phyloP scores from a whole-genome alignment of 2,797 vertebrate species.

The Corythornis leucogaster region DNA sequence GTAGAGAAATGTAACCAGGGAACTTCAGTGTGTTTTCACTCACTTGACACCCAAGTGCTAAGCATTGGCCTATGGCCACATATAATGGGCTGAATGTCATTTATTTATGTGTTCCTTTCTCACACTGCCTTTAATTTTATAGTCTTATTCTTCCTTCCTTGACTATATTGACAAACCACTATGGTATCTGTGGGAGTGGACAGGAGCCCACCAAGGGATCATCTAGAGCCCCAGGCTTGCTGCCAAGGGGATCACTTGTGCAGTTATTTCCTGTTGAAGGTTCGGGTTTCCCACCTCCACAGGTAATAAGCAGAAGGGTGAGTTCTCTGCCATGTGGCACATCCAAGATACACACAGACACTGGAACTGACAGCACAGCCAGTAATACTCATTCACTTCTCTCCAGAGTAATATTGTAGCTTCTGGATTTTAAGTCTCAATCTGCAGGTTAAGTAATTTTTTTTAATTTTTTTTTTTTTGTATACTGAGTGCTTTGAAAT shows the following conservation, averaged over 20 bases:
- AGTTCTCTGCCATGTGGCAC: not conserved
- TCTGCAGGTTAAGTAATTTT: not conserved
- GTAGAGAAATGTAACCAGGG: not conserved
- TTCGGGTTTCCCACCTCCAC: conserved; percentile 1
- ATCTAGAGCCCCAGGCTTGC: not conserved
- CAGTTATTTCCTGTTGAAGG: conserved; percentile 5
- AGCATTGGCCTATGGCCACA: not conserved
- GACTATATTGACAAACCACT: conserved; percentile 15
- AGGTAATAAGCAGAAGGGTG: conserved; percentile 4
- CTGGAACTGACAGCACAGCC: not conserved
- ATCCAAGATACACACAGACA: conserved; percentile 8
- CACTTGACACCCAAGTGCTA: not conserved
- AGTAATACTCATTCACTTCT: not conserved
- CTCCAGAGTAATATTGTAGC: not conserved
- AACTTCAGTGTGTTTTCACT: not conserved
- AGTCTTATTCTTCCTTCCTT: conserved; percentile 18
- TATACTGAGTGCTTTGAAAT: not conserved
- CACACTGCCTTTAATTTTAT: conserved; percentile 17
- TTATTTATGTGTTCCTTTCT: conserved; percentile 1
- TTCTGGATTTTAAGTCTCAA: not conserved
- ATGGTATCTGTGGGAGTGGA: conserved; percentile 23
- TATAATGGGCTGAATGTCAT: not conserved
- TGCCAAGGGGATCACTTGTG: conserved; percentile 14
- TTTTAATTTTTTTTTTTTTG: not conserved
- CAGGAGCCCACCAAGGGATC: not conserved